phyloP scores from a whole-genome alignment of 2,113 vertebrate genomes.

The Vicugna pacos region DNA sequence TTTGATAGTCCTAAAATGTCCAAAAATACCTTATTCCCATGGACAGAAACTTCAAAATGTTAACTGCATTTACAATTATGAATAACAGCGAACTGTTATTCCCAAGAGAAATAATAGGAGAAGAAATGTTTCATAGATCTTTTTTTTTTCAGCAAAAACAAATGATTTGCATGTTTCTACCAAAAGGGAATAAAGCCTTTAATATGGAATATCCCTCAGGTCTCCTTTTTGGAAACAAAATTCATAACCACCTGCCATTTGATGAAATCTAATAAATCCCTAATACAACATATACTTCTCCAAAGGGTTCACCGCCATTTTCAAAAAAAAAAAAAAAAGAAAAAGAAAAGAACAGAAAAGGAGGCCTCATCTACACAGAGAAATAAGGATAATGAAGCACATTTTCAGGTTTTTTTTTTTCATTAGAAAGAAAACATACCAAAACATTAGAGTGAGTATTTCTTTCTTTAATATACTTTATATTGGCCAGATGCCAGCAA shows the following conservation, averaged over 20 bases:
- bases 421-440: background rate
- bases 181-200: constrained; percentile 56
- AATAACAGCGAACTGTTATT: constrained; percentile 35
- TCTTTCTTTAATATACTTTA: background rate
- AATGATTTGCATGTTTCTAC: constrained; percentile 64
- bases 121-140: constrained; percentile 1
- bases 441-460: background rate
- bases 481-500: background rate
- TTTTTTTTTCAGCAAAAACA: constrained; percentile 52
- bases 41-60: constrained; percentile 44
- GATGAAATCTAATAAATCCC: constrained; percentile 40
- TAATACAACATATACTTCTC: background rate
- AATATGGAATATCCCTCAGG: constrained; percentile 47
- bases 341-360: background rate
- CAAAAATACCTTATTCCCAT: background rate
- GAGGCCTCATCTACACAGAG: background rate
- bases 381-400: background rate
- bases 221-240: constrained; percentile 56
- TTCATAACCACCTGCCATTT: constrained; percentile 65
- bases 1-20: background rate
- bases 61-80: background rate
- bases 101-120: constrained; percentile 44
- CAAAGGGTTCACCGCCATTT: background rate
- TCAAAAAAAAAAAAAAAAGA: too few species aligned
- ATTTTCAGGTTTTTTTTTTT: background rate